Evolutionary conservation across 2,113 vertebrate genomes (phyloP), one percentile per base, ranked within the genome.

Genomic region (Gnathonemus echidnorhynchus): DNA sequence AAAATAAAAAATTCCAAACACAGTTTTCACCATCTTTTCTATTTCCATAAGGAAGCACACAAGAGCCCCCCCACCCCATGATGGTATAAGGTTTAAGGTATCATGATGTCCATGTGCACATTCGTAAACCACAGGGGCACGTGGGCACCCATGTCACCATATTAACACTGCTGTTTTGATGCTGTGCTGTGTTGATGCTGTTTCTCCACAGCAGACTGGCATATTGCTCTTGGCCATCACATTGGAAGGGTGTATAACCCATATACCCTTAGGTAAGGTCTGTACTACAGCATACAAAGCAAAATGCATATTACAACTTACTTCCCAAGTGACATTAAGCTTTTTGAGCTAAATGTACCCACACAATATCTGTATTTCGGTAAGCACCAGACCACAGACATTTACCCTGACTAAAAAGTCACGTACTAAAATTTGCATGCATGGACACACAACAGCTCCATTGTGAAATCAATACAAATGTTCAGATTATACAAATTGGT

Each of bases 401-500:
- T 27, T 49, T 17, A 77, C 52, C 10, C 42, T 7, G 19, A 24
- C 39, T 31, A 87, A 88, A 88, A 45, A 42, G 42, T 89, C 19
- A 49, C 10, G 0, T 66, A 45, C 58, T 31, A 48, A 24, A 48
- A 74, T 24, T 49, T 88, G 24, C 42, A 80, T 45, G 70, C 46
- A 62, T 50, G 53, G 52, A 62, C 35, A 42, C 52, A 58, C 11
- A 86, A 89, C 50, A 53, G 48, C 48, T 48, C 52, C 19, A 85
- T 56, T 89, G 56, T 53, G 70, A 85, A 86, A 45, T 58, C 35
- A 46, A 39, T 3, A 84, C 49, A n/a, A 62, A 85, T 48, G 31
- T n/a, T 31, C 13, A 53, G 48, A 77, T 46, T 39, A 85, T 58
- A 74, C 77, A 91, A 39, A 46, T 53, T 84, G 85, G 80, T 93